A percentile compares a stretch with the other conserved stretches of the same genome.
Conservation (phyloP, 2,888 invertebrate species). For the Mythimna lalbum region DNA sequence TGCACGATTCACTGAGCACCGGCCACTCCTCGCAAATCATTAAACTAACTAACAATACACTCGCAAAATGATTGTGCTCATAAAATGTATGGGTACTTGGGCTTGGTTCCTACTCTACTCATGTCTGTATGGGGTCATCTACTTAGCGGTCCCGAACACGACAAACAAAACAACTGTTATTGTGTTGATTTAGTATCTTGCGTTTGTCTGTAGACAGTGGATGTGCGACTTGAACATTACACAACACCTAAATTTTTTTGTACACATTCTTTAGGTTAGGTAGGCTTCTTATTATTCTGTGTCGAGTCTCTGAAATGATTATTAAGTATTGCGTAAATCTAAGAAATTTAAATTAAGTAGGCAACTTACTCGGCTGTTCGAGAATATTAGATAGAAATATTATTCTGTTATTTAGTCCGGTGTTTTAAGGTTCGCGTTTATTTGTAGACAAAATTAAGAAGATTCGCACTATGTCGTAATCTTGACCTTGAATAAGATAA, state of each 20-base stretch:
- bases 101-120: slow-evolving; percentile 31
- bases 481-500: slow-evolving; percentile 30
- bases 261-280: background rate
- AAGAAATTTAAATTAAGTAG: background rate
- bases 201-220: background rate
- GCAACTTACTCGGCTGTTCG: background rate
- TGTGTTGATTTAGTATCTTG: slow-evolving; percentile 26
- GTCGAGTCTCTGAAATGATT: background rate
- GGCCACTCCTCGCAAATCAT: slow-evolving; percentile 61
- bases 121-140: slow-evolving; percentile 24
- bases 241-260: background rate
- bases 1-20: slow-evolving; percentile 49
- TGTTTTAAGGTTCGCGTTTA: background rate
- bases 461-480: background rate
- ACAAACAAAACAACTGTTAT: slow-evolving; percentile 23
- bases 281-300: background rate
- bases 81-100: slow-evolving; percentile 43
- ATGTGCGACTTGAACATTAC: background rate
- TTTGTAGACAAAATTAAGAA: background rate
- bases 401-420: background rate
- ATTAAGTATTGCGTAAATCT: background rate
- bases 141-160: slow-evolving; percentile 33
- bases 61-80: slow-evolving; percentile 61
- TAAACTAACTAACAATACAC: slow-evolving; percentile 63
- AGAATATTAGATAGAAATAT: no score